phyloP scores from a whole-genome alignment of 2,888 invertebrate species.

The Cancer borealis region DNA sequence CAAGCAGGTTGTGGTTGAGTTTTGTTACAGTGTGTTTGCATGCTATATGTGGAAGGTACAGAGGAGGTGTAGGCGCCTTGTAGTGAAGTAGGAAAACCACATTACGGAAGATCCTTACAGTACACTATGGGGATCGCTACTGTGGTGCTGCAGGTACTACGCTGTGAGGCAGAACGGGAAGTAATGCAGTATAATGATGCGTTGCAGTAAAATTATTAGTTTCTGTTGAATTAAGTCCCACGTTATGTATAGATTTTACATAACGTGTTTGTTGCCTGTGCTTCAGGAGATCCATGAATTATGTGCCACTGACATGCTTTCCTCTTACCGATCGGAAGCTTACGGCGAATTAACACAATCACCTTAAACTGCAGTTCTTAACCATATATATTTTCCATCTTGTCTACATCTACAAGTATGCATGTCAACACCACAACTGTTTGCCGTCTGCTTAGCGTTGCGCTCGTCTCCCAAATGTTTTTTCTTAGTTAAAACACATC shows the following conservation, averaged over 20 bases:
- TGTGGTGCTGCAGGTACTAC: not conserved
- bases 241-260: too few species aligned
- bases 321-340: not conserved
- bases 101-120: not conserved
- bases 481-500: not conserved
- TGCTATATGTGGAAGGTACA: not conserved
- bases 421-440: not conserved
- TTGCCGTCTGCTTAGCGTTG: not conserved
- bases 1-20: not conserved
- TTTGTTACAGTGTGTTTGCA: not conserved
- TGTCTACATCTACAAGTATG: not conserved
- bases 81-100: not conserved
- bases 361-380: not conserved
- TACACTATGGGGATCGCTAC: not conserved
- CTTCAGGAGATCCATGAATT: not conserved
- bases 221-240: not conserved
- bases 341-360: not conserved
- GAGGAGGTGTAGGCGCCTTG: not conserved
- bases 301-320: not conserved
- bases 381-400: too few species aligned
- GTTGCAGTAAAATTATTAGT: not conserved
- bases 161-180: not conserved
- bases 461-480: not conserved
- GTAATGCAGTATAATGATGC: not conserved
- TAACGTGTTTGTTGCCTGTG: not conserved